Base-by-base conservation (phyloP, 2,797 vertebrate genomes). In the Amphiprion clarkii region DNA sequence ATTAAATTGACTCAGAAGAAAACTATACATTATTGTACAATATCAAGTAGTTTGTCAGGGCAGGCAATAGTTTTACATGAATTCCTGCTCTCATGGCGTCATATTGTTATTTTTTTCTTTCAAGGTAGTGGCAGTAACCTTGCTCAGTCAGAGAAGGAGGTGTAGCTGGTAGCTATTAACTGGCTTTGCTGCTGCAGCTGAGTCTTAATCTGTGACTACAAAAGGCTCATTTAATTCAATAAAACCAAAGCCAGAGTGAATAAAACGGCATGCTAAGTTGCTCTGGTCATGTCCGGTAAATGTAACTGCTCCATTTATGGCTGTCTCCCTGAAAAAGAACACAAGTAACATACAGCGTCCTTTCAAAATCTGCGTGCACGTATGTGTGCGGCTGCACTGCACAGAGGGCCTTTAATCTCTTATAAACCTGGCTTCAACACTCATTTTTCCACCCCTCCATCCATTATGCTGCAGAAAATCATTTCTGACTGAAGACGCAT, bases 391-490 rank as follows among this genome's bases (percentile, higher is more conserved):
- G 53, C 36, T 56, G 27, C 78, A 25, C 71, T 23, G 39, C 61
- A 65, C 62, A 0, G n/a, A 54, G 71, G 36, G 33, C 74, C 83
- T 88, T 83, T 92, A 91, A 93, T 93, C 85, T 76, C 79, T 79
- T 63, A 82, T 89, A 86, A 88, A 83, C 69, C 76, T 69, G 82
- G 70, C 86, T 79, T 81, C 81, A 68, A 72, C 82, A 76, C 78
- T 76, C 76, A 71, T 86, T 89, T 87, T 77, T 84, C 87, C 79
- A 81, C 74, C 73, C 64, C 70, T 82, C 84, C 79, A 71, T 90
- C 81, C 81, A 89, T 90, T 90, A 89, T 75, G 78, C 83, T 66
- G 89, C 81, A 83, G 92, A 92, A 92, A 94, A 93, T 93, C 86
- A 85, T 85, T 87, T 87, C 85, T 93, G 88, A 90, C 86, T 87